Evolutionary conservation across 2,888 invertebrate species (phyloP).

Genomic region (Eristalis pertinax): DNA sequence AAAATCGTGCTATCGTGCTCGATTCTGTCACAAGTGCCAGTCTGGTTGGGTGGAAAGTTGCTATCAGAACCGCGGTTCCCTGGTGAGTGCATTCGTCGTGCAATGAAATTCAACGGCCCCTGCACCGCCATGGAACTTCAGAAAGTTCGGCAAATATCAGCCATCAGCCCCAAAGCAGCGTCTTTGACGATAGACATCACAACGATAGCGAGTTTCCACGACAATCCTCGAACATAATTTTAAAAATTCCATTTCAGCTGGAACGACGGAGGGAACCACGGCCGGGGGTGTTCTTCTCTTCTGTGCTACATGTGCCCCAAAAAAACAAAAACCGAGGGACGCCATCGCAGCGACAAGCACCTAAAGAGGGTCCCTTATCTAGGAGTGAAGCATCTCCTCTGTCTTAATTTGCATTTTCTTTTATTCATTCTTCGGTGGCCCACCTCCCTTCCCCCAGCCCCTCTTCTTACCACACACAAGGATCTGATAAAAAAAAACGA

Average conservation of each 20-base stretch:
- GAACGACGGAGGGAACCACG: background rate
- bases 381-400: background rate
- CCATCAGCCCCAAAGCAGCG: background rate
- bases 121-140: background rate
- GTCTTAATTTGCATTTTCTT: conserved; percentile 40
- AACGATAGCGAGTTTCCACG: conserved; percentile 16
- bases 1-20: too few species aligned
- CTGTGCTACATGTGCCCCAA: background rate
- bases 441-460: background rate
- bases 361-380: conserved; percentile 23
- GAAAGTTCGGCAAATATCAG: background rate
- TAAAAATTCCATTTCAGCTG: background rate
- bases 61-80: background rate
- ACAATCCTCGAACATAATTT: conserved; percentile 38
- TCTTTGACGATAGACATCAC: background rate
- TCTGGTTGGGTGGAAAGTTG: background rate
- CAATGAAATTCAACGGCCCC: background rate
- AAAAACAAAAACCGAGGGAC: background rate
- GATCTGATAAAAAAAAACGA: conserved; percentile 7
- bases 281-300: background rate
- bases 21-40: background rate
- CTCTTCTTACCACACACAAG: background rate
- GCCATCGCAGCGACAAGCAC: background rate
- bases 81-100: background rate
- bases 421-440: conserved; percentile 19